Conservation (phyloP, 2,888 invertebrate genomes). For the Sepioteuthis lessoniana region DNA sequence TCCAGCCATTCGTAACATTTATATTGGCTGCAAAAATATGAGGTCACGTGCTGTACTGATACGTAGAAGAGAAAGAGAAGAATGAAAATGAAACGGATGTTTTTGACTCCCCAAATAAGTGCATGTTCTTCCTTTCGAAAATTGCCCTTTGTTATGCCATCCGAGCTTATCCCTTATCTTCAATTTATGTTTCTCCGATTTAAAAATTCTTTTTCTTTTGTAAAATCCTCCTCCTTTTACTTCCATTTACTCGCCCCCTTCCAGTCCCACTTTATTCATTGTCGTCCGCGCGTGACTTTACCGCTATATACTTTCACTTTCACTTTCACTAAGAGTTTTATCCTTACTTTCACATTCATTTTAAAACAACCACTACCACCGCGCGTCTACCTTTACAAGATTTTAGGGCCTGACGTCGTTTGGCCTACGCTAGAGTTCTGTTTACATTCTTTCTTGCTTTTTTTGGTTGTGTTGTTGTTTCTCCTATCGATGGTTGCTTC, state of each 20-base stretch:
- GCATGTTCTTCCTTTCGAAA: background rate
- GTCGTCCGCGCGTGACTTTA: background rate
- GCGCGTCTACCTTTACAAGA: background rate
- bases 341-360: background rate
- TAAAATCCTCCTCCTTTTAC: background rate
- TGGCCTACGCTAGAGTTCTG: background rate
- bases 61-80: no score
- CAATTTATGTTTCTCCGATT: background rate
- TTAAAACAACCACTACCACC: background rate
- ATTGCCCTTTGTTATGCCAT: background rate
- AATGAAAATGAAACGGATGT: background rate
- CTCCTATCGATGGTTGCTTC: no score
- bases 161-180: background rate
- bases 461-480: background rate
- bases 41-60: no score
- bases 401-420: background rate
- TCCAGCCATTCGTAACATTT: no score
- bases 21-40: no score
- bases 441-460: conserved; percentile 7
- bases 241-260: background rate
- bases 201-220: background rate
- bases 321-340: background rate
- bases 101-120: background rate
- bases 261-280: background rate
- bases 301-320: no score